Conservation (phyloP, 2,113 vertebrate genomes). For the Meleagris gallopavo region DNA sequence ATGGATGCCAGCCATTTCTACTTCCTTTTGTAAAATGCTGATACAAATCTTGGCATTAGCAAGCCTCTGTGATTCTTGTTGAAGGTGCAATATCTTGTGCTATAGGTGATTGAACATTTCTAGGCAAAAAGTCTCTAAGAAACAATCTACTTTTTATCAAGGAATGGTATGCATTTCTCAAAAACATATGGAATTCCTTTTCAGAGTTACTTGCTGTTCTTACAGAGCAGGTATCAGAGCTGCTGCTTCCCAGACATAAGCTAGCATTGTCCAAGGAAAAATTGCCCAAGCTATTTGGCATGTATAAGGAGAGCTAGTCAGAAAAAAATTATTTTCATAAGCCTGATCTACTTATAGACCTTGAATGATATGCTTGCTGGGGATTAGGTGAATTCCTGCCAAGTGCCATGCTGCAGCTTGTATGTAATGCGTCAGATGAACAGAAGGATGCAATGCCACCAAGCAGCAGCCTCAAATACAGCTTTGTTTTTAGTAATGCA, state of each 20-base stretch:
- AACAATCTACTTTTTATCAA: not conserved
- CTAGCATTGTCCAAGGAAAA: not conserved
- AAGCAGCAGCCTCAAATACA: accelerated
- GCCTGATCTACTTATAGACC: not conserved
- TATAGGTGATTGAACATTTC: not conserved
- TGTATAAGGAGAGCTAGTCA: not conserved
- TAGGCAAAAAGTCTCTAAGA: not conserved
- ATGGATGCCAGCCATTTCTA: not conserved
- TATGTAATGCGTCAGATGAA: accelerated
- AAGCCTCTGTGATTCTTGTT: not conserved
- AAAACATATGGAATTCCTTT: not conserved
- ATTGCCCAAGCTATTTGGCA: accelerated
- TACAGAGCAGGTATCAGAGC: not conserved
- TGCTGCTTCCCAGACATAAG: not conserved
- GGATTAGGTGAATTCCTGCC: not conserved
- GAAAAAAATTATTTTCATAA: not conserved
- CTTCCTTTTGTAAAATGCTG: constrained; percentile 23
- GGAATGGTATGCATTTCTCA: not conserved
- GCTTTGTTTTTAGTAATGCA: not conserved
- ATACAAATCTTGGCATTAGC: not conserved
- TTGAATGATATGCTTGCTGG: not conserved
- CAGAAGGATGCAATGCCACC: accelerated
- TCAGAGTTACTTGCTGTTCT: not conserved
- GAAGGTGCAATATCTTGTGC: not conserved
- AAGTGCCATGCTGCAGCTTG: accelerated